Conservation (phyloP, 2,888 invertebrate species). For the Lasioglossum oenotherae region DNA sequence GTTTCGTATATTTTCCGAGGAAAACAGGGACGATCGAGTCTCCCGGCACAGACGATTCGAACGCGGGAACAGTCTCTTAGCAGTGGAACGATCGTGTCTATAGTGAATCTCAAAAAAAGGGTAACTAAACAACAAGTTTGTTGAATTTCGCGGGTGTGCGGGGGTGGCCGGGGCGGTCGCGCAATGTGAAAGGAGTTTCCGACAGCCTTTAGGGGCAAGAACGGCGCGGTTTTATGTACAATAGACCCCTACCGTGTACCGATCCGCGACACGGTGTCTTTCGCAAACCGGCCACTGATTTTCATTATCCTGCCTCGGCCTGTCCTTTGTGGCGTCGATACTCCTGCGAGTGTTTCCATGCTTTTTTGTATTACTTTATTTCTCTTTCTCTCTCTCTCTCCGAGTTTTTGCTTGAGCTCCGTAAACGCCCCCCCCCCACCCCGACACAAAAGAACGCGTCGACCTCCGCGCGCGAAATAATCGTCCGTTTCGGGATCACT, state of each 20-base stretch:
- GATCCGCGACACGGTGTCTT: conserved; percentile 49
- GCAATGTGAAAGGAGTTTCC: conserved; percentile 53
- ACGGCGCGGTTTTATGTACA: conserved; percentile 69
- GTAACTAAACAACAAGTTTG: conserved; percentile 50
- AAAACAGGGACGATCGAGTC: conserved; percentile 26
- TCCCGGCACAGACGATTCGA: conserved; percentile 45
- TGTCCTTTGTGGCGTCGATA: conserved; percentile 29
- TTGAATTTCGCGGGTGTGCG: conserved; percentile 18
- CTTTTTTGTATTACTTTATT: not conserved
- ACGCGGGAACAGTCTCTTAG: conserved; percentile 41
- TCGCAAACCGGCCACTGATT: conserved; percentile 53
- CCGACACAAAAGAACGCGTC: conserved; percentile 40
- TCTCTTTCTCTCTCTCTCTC: not conserved
- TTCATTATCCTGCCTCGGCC: conserved; percentile 58
- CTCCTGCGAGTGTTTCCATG: not conserved
- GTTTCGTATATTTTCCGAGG: not conserved
- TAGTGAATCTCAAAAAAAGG: conserved; percentile 51
- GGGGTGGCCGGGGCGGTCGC: conserved; percentile 10
- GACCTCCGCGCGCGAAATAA: conserved; percentile 61
- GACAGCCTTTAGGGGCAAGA: conserved; percentile 55
- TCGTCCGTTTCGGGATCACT: conserved; percentile 69
- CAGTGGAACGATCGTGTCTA: conserved; percentile 36
- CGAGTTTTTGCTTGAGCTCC: conserved; percentile 14
- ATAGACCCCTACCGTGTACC: conserved; percentile 44
- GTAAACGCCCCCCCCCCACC: conserved; percentile 38